Evolutionary conservation across 1,140 invertebrate species (phyloP).

Genomic region (Pectinophora gossypiella): DNA sequence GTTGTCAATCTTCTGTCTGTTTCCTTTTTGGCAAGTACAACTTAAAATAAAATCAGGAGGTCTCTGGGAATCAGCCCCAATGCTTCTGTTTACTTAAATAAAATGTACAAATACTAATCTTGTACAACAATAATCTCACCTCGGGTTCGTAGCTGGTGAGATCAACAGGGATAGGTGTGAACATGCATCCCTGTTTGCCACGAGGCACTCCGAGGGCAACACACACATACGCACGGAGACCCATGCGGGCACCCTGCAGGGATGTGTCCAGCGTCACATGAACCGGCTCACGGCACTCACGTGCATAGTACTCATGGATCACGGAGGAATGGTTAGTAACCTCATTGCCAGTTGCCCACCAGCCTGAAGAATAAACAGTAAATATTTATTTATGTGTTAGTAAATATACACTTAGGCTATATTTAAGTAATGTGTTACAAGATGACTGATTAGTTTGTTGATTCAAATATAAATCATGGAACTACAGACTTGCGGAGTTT

Average conservation of each 20-base stretch:
- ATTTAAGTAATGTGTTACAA: too few species aligned
- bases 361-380: slow-evolving; percentile 81
- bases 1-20: too few species aligned
- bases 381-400: too few species aligned
- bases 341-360: slow-evolving; percentile 98
- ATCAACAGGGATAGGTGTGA: slow-evolving; percentile 92
- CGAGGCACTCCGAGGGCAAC: slow-evolving; percentile 89
- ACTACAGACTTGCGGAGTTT: too few species aligned
- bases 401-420: too few species aligned
- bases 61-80: background rate
- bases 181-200: slow-evolving; percentile 96
- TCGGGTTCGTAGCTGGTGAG: slow-evolving; percentile 93
- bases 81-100: background rate
- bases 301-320: slow-evolving; percentile 97
- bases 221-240: slow-evolving; percentile 92
- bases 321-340: slow-evolving; percentile 97
- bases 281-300: slow-evolving; percentile 94
- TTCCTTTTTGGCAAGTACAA: too few species aligned
- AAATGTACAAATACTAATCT: background rate
- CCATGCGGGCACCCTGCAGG: slow-evolving; percentile 87
- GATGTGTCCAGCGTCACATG: slow-evolving; percentile 96
- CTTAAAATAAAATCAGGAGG: too few species aligned
- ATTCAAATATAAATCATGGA: too few species aligned
- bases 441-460: too few species aligned
- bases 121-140: slow-evolving; percentile 66